phyloP scores from a whole-genome alignment of 2,113 vertebrate species.

The Bombycilla garrulus region DNA sequence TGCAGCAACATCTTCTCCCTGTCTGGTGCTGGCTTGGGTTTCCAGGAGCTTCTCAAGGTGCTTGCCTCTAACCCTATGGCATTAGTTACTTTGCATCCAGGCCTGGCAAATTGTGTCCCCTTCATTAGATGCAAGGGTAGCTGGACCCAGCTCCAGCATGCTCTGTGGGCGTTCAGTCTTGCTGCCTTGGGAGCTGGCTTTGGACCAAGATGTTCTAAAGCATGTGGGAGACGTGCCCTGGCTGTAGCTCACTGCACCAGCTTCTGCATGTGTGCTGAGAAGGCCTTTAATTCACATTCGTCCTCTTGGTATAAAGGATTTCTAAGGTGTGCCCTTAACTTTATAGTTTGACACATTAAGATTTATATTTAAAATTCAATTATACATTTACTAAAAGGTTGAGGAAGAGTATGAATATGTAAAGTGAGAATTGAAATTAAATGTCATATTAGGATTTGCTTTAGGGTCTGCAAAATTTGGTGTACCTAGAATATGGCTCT shows the following conservation, averaged over 20 bases:
- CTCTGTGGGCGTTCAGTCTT: neutral
- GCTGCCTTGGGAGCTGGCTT: neutral
- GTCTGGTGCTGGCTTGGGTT: neutral
- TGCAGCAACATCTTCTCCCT: neutral
- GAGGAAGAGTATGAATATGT: neutral
- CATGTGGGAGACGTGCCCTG: neutral
- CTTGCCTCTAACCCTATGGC: neutral
- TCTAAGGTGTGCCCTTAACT: neutral
- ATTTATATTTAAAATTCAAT: conserved; percentile 16
- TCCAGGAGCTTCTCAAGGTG: neutral
- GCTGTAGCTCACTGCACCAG: neutral
- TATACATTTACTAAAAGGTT: neutral
- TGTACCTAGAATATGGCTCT: neutral
- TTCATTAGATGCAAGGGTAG: neutral
- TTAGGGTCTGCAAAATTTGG: conserved; percentile 1
- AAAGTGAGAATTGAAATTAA: conserved; percentile 8
- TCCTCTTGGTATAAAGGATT: neutral
- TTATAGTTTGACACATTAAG: neutral
- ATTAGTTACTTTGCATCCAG: neutral
- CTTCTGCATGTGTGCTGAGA: neutral
- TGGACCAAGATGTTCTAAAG: neutral
- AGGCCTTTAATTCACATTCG: neutral
- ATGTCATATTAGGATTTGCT: neutral
- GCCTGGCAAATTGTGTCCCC: neutral
- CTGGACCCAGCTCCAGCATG: neutral